Base-by-base conservation (phyloP, 2,888 invertebrate genomes). In the Acronicta aceris region DNA sequence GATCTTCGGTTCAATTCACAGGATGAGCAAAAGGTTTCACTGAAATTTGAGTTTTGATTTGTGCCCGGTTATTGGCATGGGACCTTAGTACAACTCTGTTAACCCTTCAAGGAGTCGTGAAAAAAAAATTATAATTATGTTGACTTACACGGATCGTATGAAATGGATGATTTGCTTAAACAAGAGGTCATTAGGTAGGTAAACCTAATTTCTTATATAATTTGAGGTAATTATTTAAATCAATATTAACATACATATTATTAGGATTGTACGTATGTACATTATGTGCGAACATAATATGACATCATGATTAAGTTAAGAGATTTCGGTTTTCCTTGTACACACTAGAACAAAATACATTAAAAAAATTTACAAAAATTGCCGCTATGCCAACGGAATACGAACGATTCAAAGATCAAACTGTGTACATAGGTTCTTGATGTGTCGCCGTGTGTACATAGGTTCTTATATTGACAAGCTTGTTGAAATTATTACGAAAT, bases 221-320 rank as follows among this genome's bases (percentile, higher is more conserved):
- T 30, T 30, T 15, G 42, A 21, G 10, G 16, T 6, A 5, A 16
- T 21, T 27, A 12, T 10, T 13, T 10, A 16, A 7, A 25, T 54
- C 1, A 65, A 65, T 50, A 59, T 53, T 65, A 36, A 45, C 6
- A 10, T 12, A 43, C 4, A 36, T 17, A 45, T 25, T 6, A 41
- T 43, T 36, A 45, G 15, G 6, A 1, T 21, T 40, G 8, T 51
- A 43, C 0, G 12, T 33, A 33, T 9, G 30, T 30, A 30, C 30
- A 33, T 33, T 12, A 33, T 48, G 57, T 50, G 13, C 5, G 0
- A 33, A 17, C 30, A 30, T 30, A 30, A 33, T 15, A 52, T 65
- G 52, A 53, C 59, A 50, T 65, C 59, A 65, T 42, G 17, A 10
- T 36, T 36, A 3, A 10, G 9, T 6, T n/a, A 27, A 38, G 9